phyloP scores from a whole-genome alignment of 2,113 vertebrate species.

The Martes martes region DNA sequence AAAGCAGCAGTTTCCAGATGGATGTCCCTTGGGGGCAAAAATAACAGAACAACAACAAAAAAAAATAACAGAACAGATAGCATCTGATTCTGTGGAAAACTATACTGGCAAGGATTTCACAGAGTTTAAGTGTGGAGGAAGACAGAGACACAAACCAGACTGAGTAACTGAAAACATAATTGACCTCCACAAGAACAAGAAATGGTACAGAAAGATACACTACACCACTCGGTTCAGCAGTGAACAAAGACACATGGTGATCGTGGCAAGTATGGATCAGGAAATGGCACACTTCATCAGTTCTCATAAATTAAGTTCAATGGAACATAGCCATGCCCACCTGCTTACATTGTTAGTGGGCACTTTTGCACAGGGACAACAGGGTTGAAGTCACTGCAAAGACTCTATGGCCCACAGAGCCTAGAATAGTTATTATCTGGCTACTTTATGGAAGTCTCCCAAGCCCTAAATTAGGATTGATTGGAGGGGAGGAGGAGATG shows the following conservation, averaged over 20 bases:
- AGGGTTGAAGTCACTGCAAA: background rate
- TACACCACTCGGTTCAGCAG: background rate
- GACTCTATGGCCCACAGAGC: background rate
- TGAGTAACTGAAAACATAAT: background rate
- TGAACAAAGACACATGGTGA: background rate
- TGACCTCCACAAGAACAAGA: background rate
- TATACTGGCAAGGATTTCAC: background rate
- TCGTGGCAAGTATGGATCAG: background rate
- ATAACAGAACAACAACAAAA: too few species aligned
- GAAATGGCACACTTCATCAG: background rate
- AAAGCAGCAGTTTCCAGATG: background rate
- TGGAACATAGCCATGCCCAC: background rate
- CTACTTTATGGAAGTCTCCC: background rate
- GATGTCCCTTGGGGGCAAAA: too few species aligned
- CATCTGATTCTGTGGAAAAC: background rate
- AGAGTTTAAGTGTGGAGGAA: background rate
- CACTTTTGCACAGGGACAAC: background rate
- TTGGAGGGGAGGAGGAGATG: background rate
- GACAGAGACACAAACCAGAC: background rate
- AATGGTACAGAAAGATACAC: background rate
- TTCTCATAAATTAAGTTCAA: background rate
- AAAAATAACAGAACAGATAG: background rate
- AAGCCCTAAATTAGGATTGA: background rate
- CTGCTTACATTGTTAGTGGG: background rate
- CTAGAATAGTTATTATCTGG: background rate